Percentiles rank a stretch among this genome's conserved stretches.
Evolutionary conservation across 1,140 invertebrate species (phyloP).

Genomic region (Halesus radiatus): DNA sequence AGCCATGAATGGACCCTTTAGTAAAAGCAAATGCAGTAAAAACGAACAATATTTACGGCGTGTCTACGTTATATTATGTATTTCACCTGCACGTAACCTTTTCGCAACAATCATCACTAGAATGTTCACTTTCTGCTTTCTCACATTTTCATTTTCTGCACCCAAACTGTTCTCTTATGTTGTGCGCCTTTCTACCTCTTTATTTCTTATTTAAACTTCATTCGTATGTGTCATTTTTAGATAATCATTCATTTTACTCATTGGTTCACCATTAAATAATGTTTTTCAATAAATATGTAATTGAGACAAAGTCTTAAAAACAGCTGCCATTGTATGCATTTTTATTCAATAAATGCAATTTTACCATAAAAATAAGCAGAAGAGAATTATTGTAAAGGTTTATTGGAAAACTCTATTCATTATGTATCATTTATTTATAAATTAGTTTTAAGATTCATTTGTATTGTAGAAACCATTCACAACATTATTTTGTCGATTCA

Average conservation of each 20-base stretch:
- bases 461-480: slow-evolving; percentile 24
- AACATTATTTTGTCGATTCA: slow-evolving; percentile 18
- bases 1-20: too few relatives aligned
- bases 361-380: slow-evolving; percentile 23
- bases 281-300: slow-evolving; percentile 36
- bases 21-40: too few relatives aligned
- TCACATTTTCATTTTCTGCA: too few relatives aligned
- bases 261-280: slow-evolving; percentile 31
- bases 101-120: too few relatives aligned
- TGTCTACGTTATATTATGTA: too few relatives aligned
- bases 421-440: slow-evolving; percentile 33
- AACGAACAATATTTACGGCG: too few relatives aligned
- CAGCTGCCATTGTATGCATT: slow-evolving; percentile 41
- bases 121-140: too few relatives aligned
- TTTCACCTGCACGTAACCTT: too few relatives aligned
- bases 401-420: slow-evolving; percentile 23
- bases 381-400: slow-evolving; percentile 11
- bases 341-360: slow-evolving; percentile 24
- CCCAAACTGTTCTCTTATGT: background rate
- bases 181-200: slow-evolving; percentile 30
- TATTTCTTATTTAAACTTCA: slow-evolving; percentile 32
- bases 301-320: slow-evolving; percentile 30
- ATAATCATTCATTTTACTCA: slow-evolving; percentile 29
- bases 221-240: slow-evolving; percentile 40
- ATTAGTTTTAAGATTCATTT: slow-evolving; percentile 38